These are phyloP conservation scores for Agrochola lota DNA, from an alignment of 2,888 invertebrate species.

Conservation along the genomic window DNA sequence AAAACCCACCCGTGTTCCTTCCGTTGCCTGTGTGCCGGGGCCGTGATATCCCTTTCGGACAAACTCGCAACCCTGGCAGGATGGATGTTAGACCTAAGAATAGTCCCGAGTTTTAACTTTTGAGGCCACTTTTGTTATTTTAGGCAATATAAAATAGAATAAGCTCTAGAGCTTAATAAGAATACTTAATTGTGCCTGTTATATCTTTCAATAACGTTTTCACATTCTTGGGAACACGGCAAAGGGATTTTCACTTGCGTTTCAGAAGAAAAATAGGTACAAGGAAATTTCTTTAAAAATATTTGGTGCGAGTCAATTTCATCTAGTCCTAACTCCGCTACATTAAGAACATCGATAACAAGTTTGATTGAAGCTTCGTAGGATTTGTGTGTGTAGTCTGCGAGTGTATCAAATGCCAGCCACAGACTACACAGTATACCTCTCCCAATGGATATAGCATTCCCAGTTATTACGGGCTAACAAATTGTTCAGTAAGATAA, in stretches of 20 bases:
- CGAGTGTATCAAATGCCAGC: slow-evolving; percentile 29
- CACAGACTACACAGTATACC: slow-evolving; percentile 1
- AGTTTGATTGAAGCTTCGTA: slow-evolving; percentile 5
- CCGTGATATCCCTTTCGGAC: too few species aligned
- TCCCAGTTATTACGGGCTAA: slow-evolving; percentile 23
- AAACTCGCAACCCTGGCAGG: too few species aligned
- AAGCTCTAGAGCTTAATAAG: neutral
- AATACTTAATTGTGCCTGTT: neutral
- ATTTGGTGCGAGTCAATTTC: neutral
- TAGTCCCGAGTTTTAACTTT: neutral
- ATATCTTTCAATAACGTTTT: neutral
- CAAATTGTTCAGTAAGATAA: slow-evolving; percentile 16
- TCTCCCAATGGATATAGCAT: slow-evolving; percentile 18
- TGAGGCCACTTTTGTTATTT: neutral
- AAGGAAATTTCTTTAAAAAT: neutral
- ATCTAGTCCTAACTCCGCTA: neutral
- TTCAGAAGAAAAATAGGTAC: neutral
- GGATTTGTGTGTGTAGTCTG: slow-evolving; percentile 23
- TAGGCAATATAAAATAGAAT: neutral
- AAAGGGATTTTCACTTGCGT: neutral
- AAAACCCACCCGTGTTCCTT: too few species aligned
- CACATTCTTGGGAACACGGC: neutral
- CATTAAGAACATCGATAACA: slow-evolving; percentile 9
- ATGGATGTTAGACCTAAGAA: neutral
- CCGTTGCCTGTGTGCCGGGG: too few species aligned